Evolutionary conservation across 1,140 invertebrate genomes (phyloP).

Genomic region (silkworm (Bombyx mori)): ASM3026992v2 NC_085116.1:11364001-11364500

Average conservation of each 20-base stretch:
- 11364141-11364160: conserved; percentile 52
- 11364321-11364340: too few relatives aligned
- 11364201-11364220: conserved; percentile 68
- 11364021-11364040: not conserved
- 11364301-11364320: too few relatives aligned
- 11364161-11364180: conserved; percentile 52
- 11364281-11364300: too few relatives aligned
- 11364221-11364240: conserved; percentile 48
- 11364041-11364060: conserved; percentile 20
- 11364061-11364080: conserved; percentile 35
- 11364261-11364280: conserved; percentile 21
- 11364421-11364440: too few relatives aligned
- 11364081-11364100: conserved; percentile 41
- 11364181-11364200: conserved; percentile 47
- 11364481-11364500: too few relatives aligned
- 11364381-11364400: too few relatives aligned
- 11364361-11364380: too few relatives aligned
- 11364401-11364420: too few relatives aligned
- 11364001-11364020: not conserved
- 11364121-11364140: conserved; percentile 24
- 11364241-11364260: conserved; percentile 40
- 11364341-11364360: too few relatives aligned
- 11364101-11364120: conserved; percentile 39
- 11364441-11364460: too few relatives aligned
- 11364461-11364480: too few relatives aligned